A percentile compares a stretch with the other conserved stretches of the same genome.
These are phyloP conservation scores for Steinernema feltiae DNA, from an alignment of 1,140 invertebrate genomes.

Conservation along the genomic window DNA sequence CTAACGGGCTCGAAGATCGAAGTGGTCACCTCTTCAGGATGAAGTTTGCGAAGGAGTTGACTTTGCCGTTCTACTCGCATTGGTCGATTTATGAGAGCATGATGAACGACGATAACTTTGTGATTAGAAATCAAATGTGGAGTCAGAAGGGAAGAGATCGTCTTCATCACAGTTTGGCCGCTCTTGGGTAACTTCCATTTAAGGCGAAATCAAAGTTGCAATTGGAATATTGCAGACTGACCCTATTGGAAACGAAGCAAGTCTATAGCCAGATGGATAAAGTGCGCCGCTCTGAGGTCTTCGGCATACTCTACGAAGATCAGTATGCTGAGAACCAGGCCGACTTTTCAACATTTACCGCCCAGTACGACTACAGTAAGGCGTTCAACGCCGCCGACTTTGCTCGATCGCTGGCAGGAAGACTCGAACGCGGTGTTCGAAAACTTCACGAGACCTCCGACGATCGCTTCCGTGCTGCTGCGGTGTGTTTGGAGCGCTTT, in stretches of 20 bases:
- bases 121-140: neutral
- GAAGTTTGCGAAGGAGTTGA: neutral
- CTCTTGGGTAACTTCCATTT: neutral
- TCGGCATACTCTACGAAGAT: neutral
- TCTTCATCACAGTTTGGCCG: neutral
- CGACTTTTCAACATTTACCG: neutral
- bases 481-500: neutral
- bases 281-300: neutral
- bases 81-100: neutral
- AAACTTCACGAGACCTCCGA: neutral
- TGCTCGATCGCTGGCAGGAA: neutral
- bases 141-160: neutral
- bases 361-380: constrained; percentile 1
- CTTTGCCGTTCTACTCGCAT: neutral
- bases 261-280: neutral
- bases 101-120: neutral
- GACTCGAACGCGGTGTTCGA: neutral
- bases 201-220: neutral
- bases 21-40: neutral
- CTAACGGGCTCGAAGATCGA: neutral
- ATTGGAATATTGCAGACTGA: neutral
- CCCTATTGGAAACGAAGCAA: neutral
- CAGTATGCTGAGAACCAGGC: neutral
- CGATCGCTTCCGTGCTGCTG: neutral
- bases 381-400: neutral